Conservation (phyloP, 2,888 invertebrate species). For the Brachynemurus nebulosus region DNA sequence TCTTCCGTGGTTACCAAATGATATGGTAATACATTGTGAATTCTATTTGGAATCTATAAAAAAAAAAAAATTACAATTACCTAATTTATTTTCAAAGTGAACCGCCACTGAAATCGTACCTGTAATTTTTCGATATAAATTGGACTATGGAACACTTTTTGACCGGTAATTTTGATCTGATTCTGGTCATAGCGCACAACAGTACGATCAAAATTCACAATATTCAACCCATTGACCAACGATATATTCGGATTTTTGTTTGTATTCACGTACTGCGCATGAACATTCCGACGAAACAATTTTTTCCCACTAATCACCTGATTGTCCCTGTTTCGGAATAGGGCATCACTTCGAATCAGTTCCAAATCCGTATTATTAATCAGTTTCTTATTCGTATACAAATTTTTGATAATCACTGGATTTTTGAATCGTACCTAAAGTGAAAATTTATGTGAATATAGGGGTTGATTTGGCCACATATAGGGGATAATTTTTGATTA, state of each 20-base stretch:
- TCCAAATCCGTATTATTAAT: not conserved
- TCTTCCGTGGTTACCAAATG: not conserved
- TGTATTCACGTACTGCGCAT: not conserved
- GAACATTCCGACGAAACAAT: too few species aligned
- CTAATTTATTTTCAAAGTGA: not conserved
- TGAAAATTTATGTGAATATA: too few species aligned
- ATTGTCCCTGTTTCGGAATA: not conserved
- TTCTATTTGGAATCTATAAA: not conserved
- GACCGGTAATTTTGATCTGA: not conserved
- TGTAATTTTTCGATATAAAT: too few species aligned
- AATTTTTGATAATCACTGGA: not conserved
- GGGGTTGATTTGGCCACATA: too few species aligned
- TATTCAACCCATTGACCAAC: not conserved
- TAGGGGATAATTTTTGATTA: too few species aligned
- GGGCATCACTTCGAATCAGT: not conserved
- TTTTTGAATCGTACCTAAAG: not conserved
- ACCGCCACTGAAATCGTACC: too few species aligned
- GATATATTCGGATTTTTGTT: not conserved
- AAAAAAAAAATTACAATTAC: too few species aligned
- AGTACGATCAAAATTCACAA: not conserved
- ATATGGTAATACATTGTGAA: not conserved
- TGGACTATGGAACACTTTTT: too few species aligned
- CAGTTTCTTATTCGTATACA: not conserved
- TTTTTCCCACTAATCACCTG: too few species aligned
- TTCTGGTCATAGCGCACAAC: not conserved